Percentiles rank a stretch among this genome's conserved stretches.
Evolutionary conservation across 2,797 vertebrate species (phyloP).

Genomic region (Sebastes aleutianus): DNA sequence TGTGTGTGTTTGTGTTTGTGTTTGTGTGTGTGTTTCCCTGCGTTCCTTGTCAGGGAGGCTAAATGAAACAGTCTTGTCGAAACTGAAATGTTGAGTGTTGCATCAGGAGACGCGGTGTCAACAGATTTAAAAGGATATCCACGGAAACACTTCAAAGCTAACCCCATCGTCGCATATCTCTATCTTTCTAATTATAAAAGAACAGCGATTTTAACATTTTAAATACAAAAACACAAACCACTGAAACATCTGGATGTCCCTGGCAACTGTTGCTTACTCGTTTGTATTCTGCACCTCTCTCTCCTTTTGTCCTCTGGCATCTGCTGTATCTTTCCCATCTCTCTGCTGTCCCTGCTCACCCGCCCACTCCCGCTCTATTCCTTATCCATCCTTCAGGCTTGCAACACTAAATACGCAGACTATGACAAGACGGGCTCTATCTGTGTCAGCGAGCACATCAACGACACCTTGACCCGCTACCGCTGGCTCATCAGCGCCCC

Average conservation of each 20-base stretch:
- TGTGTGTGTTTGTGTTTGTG: neutral
- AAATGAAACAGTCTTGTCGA: conserved; percentile 58
- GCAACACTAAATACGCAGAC: conserved; percentile 90
- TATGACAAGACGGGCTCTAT: conserved; percentile 93
- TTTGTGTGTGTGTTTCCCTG: conserved; percentile 7
- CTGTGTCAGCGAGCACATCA: conserved; percentile 91
- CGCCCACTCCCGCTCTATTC: conserved; percentile 31
- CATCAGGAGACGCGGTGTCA: conserved; percentile 35
- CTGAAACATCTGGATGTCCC: conserved; percentile 52
- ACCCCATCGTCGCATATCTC: neutral
- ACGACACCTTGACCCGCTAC: conserved; percentile 90
- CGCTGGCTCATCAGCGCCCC: conserved; percentile 93
- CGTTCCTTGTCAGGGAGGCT: conserved; percentile 42
- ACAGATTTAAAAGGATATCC: conserved; percentile 41
- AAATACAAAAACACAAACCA: conserved; percentile 6
- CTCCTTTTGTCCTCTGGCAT: conserved; percentile 45
- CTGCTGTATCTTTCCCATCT: conserved; percentile 39
- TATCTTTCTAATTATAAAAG: neutral
- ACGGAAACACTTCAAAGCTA: conserved; percentile 17
- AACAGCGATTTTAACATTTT: neutral
- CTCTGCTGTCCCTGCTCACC: conserved; percentile 26
- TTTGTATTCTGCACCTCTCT: conserved; percentile 29
- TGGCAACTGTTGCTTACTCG: conserved; percentile 13
- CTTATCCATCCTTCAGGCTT: conserved; percentile 82
- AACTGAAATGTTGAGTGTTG: conserved; percentile 45